Percentiles rank a stretch among this genome's conserved stretches.
These are phyloP conservation scores for Saccopteryx leptura DNA, from an alignment of 2,113 vertebrate species.

Conservation along the genomic window DNA sequence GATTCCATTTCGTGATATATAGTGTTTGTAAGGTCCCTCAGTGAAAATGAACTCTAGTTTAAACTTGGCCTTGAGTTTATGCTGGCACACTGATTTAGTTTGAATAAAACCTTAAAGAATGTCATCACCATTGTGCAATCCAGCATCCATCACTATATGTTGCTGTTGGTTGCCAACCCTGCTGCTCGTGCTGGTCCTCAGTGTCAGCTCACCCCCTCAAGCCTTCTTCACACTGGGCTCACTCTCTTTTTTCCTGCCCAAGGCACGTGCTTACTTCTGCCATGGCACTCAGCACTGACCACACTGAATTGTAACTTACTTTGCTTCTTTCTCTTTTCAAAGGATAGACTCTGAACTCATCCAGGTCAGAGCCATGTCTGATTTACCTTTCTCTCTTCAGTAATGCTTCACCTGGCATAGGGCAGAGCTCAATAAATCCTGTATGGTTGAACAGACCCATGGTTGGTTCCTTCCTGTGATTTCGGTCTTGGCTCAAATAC, in stretches of 20 bases:
- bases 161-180: background rate
- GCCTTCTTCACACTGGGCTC: background rate
- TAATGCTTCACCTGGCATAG: background rate
- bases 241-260: background rate
- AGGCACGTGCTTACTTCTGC: background rate
- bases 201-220: background rate
- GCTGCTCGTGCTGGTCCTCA: background rate
- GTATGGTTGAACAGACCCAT: background rate
- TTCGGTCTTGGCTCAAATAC: background rate
- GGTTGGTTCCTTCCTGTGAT: background rate
- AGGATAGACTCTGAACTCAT: background rate
- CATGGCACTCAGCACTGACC: background rate
- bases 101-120: background rate
- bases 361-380: background rate
- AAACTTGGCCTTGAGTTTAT: slow-evolving; percentile 71
- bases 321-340: background rate
- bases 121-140: background rate
- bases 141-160: background rate
- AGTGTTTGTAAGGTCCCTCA: slow-evolving; percentile 25
- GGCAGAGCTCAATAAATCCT: background rate
- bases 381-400: background rate
- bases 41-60: slow-evolving; percentile 65
- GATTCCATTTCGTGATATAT: slow-evolving; percentile 65
- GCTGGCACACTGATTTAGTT: slow-evolving; percentile 51
- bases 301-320: background rate